These are phyloP conservation scores for Archaeoteleia sp. DNA, from an alignment of 2,888 invertebrate genomes.

Conservation along the genomic window DNA sequence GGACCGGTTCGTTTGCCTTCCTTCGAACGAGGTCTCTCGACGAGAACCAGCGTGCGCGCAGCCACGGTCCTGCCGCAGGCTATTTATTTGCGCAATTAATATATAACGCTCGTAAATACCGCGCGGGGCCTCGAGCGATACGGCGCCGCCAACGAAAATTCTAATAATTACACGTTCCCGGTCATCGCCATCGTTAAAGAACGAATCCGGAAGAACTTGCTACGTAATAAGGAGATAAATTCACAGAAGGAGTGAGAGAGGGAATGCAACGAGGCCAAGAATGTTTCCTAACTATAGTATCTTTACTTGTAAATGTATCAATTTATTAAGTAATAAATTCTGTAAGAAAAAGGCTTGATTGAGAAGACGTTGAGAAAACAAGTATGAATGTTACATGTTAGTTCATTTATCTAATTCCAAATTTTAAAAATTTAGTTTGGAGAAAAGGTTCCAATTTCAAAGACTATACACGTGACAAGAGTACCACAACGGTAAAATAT, in stretches of 20 bases:
- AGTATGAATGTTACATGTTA: too few relatives aligned
- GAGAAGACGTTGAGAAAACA: too few relatives aligned
- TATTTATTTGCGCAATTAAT: conserved; percentile 74
- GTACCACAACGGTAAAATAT: too few relatives aligned
- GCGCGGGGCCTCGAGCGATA: conserved; percentile 55
- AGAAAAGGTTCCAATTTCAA: too few relatives aligned
- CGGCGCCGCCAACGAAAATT: conserved; percentile 60
- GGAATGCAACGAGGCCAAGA: too few relatives aligned
- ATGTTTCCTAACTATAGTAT: too few relatives aligned
- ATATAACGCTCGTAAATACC: conserved; percentile 73
- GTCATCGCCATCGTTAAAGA: conserved; percentile 65
- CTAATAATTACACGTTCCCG: conserved; percentile 69
- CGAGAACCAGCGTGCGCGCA: conserved; percentile 8
- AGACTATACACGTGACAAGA: too few relatives aligned
- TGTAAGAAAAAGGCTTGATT: too few relatives aligned
- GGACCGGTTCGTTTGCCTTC: conserved; percentile 63
- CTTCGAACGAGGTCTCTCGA: conserved; percentile 13
- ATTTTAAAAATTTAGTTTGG: too few relatives aligned
- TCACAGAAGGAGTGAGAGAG: background rate
- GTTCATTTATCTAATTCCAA: too few relatives aligned
- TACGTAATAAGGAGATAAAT: conserved; percentile 17
- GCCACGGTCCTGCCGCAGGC: conserved; percentile 54
- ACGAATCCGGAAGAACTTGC: conserved; percentile 33
- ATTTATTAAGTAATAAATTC: too few relatives aligned
- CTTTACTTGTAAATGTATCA: too few relatives aligned